Conservation (phyloP, 2,888 invertebrate species). For the Steinernema hermaphroditum region DNA sequence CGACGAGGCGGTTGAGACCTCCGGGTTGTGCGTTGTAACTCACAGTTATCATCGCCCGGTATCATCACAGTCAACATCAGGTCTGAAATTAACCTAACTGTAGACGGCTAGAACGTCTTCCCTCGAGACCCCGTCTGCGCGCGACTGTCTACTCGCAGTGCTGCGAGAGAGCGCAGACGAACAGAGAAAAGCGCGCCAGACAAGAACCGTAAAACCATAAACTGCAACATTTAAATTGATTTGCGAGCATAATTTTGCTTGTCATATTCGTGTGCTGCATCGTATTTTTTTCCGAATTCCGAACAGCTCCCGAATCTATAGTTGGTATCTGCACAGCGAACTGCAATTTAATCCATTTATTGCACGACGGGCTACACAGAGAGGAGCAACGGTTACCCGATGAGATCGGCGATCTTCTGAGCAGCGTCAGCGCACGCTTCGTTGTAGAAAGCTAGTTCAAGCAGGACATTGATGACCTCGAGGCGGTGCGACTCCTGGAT, state of each 20-base stretch:
- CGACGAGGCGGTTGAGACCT: not conserved
- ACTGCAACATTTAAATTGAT: no score
- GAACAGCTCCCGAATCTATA: no score
- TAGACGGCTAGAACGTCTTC: not conserved
- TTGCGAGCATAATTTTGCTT: not conserved
- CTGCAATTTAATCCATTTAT: no score
- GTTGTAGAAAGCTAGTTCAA: not conserved
- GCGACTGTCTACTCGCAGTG: not conserved
- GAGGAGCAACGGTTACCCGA: no score
- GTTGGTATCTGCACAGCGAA: no score
- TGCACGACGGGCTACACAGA: no score
- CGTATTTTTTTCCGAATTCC: no score
- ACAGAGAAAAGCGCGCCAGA: no score
- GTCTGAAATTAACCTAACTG: slow-evolving; percentile 27
- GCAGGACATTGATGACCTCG: slow-evolving; percentile 7
- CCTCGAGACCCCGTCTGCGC: not conserved
- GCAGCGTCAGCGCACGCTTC: not conserved
- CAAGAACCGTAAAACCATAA: no score
- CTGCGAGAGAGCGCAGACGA: slow-evolving; percentile 37
- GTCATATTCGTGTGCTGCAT: no score
- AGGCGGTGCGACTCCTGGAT: not conserved
- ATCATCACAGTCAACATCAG: slow-evolving; percentile 29
- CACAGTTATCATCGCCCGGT: slow-evolving; percentile 2
- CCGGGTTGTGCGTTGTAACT: slow-evolving; percentile 4
- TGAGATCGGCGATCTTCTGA: not conserved